phyloP scores from a whole-genome alignment of 2,888 invertebrate species.

The Drosophila paramelanica region DNA sequence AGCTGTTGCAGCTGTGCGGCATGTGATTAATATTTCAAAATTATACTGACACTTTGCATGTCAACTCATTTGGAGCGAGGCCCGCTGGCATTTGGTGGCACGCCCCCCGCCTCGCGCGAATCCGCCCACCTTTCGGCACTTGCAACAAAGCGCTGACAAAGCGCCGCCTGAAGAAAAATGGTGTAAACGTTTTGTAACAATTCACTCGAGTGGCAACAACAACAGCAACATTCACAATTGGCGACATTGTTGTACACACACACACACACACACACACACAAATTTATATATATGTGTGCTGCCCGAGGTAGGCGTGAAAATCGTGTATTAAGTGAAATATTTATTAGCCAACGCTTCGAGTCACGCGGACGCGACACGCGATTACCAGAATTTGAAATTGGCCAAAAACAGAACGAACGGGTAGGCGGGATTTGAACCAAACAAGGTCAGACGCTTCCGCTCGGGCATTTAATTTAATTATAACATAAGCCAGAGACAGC shows the following conservation, averaged over 20 bases:
- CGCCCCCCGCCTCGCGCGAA: conserved; percentile 14
- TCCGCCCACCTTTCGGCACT: conserved; percentile 53
- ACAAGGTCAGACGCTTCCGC: conserved; percentile 9
- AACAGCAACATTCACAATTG: conserved; percentile 26
- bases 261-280: neutral
- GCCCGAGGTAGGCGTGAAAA: conserved; percentile 71
- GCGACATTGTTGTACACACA: conserved; percentile 27
- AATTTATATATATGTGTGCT: neutral
- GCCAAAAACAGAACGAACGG: neutral
- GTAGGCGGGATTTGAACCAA: neutral
- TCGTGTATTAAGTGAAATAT: conserved; percentile 80
- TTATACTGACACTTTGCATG: conserved; percentile 77
- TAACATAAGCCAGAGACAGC: conserved; percentile 27
- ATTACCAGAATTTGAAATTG: conserved; percentile 68
- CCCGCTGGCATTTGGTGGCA: conserved; percentile 34
- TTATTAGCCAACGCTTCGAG: conserved; percentile 73
- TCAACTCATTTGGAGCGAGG: conserved; percentile 74
- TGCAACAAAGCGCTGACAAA: conserved; percentile 67
- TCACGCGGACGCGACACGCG: conserved; percentile 74
- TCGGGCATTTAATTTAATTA: conserved; percentile 53
- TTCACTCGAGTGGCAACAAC: conserved; percentile 55
- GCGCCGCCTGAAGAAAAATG: conserved; percentile 62
- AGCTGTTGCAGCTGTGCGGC: conserved; percentile 62
- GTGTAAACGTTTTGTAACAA: conserved; percentile 76
- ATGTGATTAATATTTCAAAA: conserved; percentile 80